phyloP scores from a whole-genome alignment of 2,888 invertebrate species.

The Endomychus coccineus region DNA sequence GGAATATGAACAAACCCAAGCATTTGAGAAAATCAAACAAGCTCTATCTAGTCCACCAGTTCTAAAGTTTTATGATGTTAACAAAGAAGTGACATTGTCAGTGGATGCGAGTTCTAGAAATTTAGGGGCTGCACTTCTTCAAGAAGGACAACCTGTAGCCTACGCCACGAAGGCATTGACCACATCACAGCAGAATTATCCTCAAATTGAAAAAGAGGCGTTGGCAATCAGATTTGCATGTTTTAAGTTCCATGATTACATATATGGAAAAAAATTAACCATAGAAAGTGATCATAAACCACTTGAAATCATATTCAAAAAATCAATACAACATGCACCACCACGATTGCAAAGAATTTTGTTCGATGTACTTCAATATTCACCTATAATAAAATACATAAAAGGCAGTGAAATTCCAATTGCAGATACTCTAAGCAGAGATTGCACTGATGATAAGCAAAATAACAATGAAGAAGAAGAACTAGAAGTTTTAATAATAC shows the following conservation, averaged over 20 bases:
- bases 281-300: no score
- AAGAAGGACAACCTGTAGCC: conserved; percentile 2
- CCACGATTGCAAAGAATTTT: conserved; percentile 6
- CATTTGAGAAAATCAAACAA: conserved; percentile 3
- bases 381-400: no score
- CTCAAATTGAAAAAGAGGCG: conserved; percentile 10
- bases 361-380: no score
- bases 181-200: conserved; percentile 7
- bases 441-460: not conserved
- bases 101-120: conserved; percentile 3
- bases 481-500: conserved; percentile 3
- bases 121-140: conserved; percentile 4
- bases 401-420: no score
- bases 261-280: conserved; percentile 3
- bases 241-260: no score
- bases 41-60: not conserved
- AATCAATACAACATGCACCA: conserved; percentile 2
- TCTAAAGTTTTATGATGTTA: no score
- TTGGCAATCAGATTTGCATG: conserved; percentile 6
- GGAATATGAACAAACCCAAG: no score
- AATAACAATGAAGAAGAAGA: conserved; percentile 5
- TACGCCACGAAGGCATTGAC: conserved; percentile 6
- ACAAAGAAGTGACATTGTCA: conserved; percentile 1
- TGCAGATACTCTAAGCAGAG: conserved; percentile 4
- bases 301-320: conserved; percentile 5